These are phyloP conservation scores for Pelecanoides urinatrix DNA, from an alignment of 2,113 vertebrate genomes.

Conservation along the genomic window DNA sequence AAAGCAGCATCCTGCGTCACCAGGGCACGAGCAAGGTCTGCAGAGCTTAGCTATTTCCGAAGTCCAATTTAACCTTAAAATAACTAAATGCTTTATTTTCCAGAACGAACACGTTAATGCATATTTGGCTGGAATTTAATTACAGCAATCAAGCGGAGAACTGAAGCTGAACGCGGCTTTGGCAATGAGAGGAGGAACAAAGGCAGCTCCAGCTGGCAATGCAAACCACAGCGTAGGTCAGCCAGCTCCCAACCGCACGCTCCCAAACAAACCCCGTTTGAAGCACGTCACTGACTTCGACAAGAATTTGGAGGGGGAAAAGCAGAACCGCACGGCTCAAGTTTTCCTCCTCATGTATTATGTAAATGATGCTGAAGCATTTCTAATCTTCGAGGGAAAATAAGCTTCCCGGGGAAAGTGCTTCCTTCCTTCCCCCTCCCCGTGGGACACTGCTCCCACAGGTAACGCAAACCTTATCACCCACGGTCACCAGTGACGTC, in stretches of 20 bases:
- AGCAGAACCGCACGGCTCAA: background rate
- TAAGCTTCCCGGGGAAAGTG: background rate
- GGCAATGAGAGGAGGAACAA: slow-evolving; percentile 4
- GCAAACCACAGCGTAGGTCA: background rate
- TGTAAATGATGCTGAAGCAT: background rate
- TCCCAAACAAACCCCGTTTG: background rate
- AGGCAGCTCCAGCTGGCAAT: background rate
- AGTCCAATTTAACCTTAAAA: background rate
- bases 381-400: slow-evolving; percentile 12
- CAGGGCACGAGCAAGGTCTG: background rate
- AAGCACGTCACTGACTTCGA: background rate
- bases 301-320: background rate
- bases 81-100: background rate
- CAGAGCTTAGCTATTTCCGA: background rate
- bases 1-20: background rate
- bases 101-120: background rate
- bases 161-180: slow-evolving; percentile 13
- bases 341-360: background rate
- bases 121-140: background rate
- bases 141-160: background rate
- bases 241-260: background rate
- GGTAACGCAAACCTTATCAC: background rate
- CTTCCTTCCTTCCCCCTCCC: background rate
- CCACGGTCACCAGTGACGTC: background rate
- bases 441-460: background rate